Percentiles rank a stretch among this genome's conserved stretches.
These are phyloP conservation scores for Heliothis subflexa DNA, from an alignment of 1,140 invertebrate genomes.

Conservation along the genomic window DNA sequence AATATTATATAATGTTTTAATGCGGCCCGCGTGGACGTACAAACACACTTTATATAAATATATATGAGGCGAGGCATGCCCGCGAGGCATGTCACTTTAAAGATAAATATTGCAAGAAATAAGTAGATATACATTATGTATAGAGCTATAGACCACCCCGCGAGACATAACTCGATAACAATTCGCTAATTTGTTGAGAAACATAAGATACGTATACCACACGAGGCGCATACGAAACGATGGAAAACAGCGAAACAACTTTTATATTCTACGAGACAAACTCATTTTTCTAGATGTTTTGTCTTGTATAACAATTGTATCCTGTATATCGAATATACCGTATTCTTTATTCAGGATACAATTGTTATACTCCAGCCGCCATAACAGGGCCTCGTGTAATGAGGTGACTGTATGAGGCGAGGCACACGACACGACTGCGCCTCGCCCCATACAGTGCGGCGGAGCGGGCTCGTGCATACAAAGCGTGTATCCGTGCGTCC, in stretches of 20 bases:
- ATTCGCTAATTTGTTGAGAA: conserved; percentile 45
- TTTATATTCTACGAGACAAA: background rate
- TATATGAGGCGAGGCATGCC: conserved; percentile 16
- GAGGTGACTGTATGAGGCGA: too few species aligned
- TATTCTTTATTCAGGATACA: too few species aligned
- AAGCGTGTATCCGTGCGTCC: background rate
- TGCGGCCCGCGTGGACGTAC: conserved; percentile 49
- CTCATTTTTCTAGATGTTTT: too few species aligned
- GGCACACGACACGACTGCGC: background rate
- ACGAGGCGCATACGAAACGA: background rate
- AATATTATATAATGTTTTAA: conserved; percentile 51
- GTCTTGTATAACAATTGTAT: too few species aligned
- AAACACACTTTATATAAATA: conserved; percentile 42
- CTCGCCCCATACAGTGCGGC: background rate
- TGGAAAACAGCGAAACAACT: background rate
- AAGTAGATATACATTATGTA: conserved; percentile 35
- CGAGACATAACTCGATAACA: conserved; percentile 20
- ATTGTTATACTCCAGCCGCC: too few species aligned
- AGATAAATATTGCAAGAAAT: conserved; percentile 32
- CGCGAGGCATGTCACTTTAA: conserved; percentile 19
- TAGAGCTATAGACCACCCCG: conserved; percentile 25
- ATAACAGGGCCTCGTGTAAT: too few species aligned
- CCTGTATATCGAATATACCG: too few species aligned
- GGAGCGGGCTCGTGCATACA: background rate
- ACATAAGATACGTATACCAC: background rate